Percentiles rank a stretch among this genome's conserved stretches.
phyloP scores from a whole-genome alignment of 2,888 invertebrate genomes.

The Endotricha flammealis region DNA sequence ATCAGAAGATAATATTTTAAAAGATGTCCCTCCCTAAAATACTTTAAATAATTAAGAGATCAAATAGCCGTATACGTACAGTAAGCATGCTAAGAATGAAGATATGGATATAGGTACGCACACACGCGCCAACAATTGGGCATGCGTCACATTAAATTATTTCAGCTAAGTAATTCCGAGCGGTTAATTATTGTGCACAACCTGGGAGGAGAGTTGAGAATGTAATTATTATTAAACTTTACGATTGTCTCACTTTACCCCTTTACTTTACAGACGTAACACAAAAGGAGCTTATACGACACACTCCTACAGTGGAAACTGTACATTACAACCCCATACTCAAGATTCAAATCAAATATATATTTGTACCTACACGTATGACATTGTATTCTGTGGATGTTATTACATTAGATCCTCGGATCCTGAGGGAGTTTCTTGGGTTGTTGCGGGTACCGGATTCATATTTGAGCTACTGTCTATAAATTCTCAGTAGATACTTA shows the following conservation, averaged over 20 bases:
- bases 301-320: conserved; percentile 25
- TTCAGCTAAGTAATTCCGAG: conserved; percentile 77
- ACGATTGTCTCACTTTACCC: conserved; percentile 79
- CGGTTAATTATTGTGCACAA: conserved; percentile 77
- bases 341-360: conserved; percentile 33
- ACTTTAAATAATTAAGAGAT: too few relatives aligned
- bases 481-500: conserved; percentile 44
- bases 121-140: conserved; percentile 46
- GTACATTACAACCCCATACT: conserved; percentile 16
- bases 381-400: conserved; percentile 27
- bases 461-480: conserved; percentile 67
- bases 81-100: conserved; percentile 5
- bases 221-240: conserved; percentile 79
- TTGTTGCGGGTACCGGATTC: conserved; percentile 71
- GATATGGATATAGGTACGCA: conserved; percentile 11
- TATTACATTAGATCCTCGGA: conserved; percentile 55
- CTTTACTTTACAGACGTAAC: conserved; percentile 41
- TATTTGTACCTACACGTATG: conserved; percentile 16
- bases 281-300: conserved; percentile 34
- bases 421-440: conserved; percentile 75
- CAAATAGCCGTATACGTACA: too few relatives aligned
- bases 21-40: too few relatives aligned
- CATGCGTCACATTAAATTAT: conserved; percentile 75
- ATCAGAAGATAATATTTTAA: too few relatives aligned
- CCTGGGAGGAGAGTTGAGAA: conserved; percentile 76